Evolutionary conservation across 2,888 invertebrate genomes (phyloP).

Genomic region (Exephanes ischioxanthus): DNA sequence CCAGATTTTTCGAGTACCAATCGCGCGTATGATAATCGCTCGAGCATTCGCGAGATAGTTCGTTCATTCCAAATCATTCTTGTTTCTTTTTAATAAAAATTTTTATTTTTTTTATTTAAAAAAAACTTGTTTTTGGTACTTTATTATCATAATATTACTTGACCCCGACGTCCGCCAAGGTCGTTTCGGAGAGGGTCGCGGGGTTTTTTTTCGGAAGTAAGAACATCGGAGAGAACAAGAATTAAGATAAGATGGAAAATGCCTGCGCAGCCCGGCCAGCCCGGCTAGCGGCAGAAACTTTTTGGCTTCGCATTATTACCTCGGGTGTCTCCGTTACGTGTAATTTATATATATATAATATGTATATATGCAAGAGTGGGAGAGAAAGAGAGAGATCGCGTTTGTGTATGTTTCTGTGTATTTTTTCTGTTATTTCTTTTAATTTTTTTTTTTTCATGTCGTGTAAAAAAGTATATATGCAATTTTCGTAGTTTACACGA

Average conservation of each 20-base stretch:
- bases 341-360: neutral
- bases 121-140: neutral
- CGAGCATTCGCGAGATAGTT: conserved; percentile 5
- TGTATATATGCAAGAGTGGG: conserved; percentile 6
- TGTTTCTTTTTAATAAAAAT: neutral
- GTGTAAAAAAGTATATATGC: conserved; percentile 73
- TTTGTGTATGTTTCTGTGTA: conserved; percentile 45
- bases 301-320: conserved; percentile 5
- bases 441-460: conserved; percentile 43
- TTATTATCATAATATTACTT: neutral
- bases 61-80: neutral
- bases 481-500: conserved; percentile 52
- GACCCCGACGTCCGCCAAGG: neutral
- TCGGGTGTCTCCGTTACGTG: conserved; percentile 13
- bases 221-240: neutral
- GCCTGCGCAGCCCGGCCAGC: conserved; percentile 71
- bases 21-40: conserved; percentile 36
- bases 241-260: conserved; percentile 56
- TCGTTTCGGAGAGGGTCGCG: neutral
- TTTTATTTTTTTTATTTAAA: neutral
- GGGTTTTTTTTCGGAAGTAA: neutral
- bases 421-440: conserved; percentile 25
- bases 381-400: conserved; percentile 36
- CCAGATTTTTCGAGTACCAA: conserved; percentile 33
- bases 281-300: conserved; percentile 65